phyloP scores from a whole-genome alignment of 1,140 invertebrate genomes.

The Eurosta solidaginis region DNA sequence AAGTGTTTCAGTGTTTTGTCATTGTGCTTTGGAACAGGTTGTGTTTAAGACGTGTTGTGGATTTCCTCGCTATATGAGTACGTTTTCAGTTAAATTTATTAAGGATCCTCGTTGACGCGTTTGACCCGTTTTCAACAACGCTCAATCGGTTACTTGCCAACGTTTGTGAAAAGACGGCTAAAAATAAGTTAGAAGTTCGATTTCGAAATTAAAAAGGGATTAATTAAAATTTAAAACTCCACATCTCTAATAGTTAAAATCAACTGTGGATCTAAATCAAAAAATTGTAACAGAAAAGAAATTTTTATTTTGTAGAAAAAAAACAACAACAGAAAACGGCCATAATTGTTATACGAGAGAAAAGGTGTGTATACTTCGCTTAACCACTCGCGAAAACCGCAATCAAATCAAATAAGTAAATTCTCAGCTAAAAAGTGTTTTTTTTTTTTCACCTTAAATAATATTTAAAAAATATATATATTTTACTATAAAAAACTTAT shows the following conservation, averaged over 20 bases:
- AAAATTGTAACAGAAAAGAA: background rate
- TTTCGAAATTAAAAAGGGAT: no score
- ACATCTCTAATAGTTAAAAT: no score
- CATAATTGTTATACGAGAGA: background rate
- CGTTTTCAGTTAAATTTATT: no score
- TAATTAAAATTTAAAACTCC: no score
- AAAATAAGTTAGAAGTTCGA: no score
- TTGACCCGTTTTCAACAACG: no score
- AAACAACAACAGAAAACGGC: background rate
- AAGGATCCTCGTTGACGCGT: no score
- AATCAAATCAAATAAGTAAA: background rate
- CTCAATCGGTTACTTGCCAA: no score
- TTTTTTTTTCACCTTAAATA: background rate
- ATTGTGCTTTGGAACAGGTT: background rate
- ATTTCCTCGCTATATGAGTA: no score
- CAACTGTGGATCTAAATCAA: background rate
- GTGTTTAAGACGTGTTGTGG: background rate
- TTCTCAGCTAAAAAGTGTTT: background rate
- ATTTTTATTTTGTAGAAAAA: no score
- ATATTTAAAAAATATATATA: background rate
- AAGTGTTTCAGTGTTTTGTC: slow-evolving; percentile 9
- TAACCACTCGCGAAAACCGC: background rate
- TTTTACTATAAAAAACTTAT: no score
- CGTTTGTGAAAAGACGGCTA: no score
- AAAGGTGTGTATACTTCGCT: slow-evolving; percentile 12